Evolutionary conservation across 2,113 vertebrate genomes (phyloP).

Genomic region (Equus przewalskii): DNA sequence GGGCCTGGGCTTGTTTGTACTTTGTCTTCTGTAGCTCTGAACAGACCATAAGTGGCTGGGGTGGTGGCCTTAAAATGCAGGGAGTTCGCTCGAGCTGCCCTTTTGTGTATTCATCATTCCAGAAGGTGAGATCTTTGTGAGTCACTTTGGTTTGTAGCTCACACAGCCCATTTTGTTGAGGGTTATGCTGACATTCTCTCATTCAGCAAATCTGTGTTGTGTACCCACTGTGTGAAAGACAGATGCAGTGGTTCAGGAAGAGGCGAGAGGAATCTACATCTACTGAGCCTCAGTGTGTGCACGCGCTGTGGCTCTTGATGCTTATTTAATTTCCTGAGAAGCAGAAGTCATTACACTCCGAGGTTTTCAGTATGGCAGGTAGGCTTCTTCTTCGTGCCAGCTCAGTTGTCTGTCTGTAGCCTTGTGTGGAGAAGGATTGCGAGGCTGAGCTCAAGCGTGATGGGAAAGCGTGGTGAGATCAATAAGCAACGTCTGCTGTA

Average conservation of each 20-base stretch:
- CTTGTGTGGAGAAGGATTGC: background rate
- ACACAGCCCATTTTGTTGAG: background rate
- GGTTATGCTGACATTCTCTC: background rate
- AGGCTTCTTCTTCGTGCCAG: background rate
- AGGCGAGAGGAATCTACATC: background rate
- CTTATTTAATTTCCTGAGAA: background rate
- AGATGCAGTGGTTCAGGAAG: background rate
- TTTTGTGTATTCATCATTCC: constrained; percentile 26
- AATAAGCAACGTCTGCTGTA: background rate
- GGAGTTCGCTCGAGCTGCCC: background rate
- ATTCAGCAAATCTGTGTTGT: background rate
- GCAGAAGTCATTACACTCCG: background rate
- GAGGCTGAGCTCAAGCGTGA: background rate
- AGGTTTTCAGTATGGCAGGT: background rate
- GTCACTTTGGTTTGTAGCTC: background rate
- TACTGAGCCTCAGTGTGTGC: background rate
- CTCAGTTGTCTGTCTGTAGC: background rate
- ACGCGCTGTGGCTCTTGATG: background rate
- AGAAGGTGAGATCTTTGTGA: background rate
- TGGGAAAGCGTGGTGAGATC: background rate
- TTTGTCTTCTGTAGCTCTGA: constrained; percentile 21
- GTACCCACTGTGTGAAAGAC: background rate
- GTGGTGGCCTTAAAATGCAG: background rate
- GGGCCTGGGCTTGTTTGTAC: background rate
- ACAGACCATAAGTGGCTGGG: background rate